These are phyloP conservation scores for Drosophila nigritarsus DNA, from an alignment of 2,888 invertebrate genomes.

Conservation along the genomic window DNA sequence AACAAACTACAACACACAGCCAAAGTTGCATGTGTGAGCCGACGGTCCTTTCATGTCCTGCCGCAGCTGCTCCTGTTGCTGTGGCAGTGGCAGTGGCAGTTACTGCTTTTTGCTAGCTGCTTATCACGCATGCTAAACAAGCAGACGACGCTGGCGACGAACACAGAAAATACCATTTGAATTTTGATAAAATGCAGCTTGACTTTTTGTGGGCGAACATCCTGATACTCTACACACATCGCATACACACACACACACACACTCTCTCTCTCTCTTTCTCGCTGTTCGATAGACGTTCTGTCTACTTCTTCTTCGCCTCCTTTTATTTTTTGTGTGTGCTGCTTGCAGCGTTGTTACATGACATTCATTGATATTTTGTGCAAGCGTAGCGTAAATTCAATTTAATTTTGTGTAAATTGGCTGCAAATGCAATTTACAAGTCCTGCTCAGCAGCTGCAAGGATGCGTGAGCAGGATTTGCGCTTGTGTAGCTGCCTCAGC, in stretches of 20 bases:
- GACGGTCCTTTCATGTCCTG: conserved; percentile 45
- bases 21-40: conserved; percentile 41
- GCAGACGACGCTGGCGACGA: conserved; percentile 54
- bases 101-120: conserved; percentile 62
- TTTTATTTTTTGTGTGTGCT: conserved; percentile 23
- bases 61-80: conserved; percentile 27
- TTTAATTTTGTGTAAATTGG: conserved; percentile 78
- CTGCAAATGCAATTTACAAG: conserved; percentile 76
- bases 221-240: background rate
- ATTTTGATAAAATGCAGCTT: conserved; percentile 77
- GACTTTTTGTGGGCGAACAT: conserved; percentile 62
- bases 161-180: conserved; percentile 71
- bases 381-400: conserved; percentile 76
- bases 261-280: background rate
- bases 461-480: conserved; percentile 48
- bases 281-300: conserved; percentile 1
- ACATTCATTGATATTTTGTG: conserved; percentile 77
- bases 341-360: conserved; percentile 55
- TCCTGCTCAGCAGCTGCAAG: conserved; percentile 50
- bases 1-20: conserved; percentile 48
- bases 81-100: conserved; percentile 25
- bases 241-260: background rate
- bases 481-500: conserved; percentile 26
- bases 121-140: conserved; percentile 78
- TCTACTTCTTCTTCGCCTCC: conserved; percentile 21